Conservation (phyloP, 2,888 invertebrate genomes). For the Cryptocheilus praepositus region DNA sequence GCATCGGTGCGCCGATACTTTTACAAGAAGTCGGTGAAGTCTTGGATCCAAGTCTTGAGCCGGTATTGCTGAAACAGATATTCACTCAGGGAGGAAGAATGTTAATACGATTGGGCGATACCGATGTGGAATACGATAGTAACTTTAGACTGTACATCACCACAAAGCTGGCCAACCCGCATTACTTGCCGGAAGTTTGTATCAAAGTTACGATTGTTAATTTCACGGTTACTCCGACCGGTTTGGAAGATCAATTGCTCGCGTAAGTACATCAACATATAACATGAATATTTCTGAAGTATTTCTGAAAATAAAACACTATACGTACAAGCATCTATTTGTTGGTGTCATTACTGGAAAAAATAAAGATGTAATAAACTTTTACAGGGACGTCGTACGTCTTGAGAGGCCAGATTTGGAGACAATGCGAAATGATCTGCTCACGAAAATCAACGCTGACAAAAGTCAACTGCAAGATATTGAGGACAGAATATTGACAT, state of each 20-base stretch:
- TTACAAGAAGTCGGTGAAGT: conserved; percentile 93
- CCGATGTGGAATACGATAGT: conserved; percentile 90
- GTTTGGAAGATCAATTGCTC: conserved; percentile 93
- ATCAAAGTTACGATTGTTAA: conserved; percentile 95
- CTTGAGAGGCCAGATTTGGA: conserved; percentile 93
- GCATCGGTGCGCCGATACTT: conserved; percentile 89
- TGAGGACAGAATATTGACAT: conserved; percentile 91
- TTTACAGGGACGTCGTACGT: conserved; percentile 87
- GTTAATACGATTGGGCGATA: conserved; percentile 90
- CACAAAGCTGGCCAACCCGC: conserved; percentile 94
- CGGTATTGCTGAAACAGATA: conserved; percentile 88
- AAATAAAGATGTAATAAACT: no score
- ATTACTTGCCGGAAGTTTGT: conserved; percentile 94
- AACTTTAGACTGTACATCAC: conserved; percentile 93
- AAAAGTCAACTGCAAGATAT: conserved; percentile 89
- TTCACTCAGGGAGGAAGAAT: conserved; percentile 86
- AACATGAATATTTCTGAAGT: not conserved
- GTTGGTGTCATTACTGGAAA: no score
- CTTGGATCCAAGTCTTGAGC: conserved; percentile 90
- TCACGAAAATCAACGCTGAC: conserved; percentile 89
- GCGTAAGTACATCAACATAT: conserved; percentile 81
- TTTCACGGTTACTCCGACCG: conserved; percentile 92
- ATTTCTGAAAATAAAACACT: not conserved
- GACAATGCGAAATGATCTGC: conserved; percentile 86
- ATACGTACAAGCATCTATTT: no score